Evolutionary conservation across 2,113 vertebrate genomes (phyloP).

Genomic region (Galbula dea): DNA sequence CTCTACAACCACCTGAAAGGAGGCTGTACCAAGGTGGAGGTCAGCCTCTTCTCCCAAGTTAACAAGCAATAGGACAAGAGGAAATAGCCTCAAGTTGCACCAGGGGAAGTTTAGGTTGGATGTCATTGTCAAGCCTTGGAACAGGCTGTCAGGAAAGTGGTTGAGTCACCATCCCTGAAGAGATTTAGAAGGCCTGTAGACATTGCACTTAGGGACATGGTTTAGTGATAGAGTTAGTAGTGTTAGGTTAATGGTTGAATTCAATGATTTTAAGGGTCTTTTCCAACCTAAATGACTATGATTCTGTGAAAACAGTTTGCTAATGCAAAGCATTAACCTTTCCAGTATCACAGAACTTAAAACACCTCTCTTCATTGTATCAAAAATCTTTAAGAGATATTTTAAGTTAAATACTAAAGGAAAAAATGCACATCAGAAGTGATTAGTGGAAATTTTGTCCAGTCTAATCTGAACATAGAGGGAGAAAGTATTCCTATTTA

Average conservation of each 20-base stretch:
- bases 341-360: background rate
- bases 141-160: background rate
- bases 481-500: background rate
- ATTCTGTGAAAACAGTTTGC: background rate
- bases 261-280: background rate
- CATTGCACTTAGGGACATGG: background rate
- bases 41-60: background rate
- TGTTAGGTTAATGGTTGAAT: background rate
- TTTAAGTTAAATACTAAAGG: background rate
- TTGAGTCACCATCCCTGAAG: background rate
- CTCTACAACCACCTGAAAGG: background rate
- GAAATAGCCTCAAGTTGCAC: background rate
- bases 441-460: background rate
- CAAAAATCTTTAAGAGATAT: background rate
- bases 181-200: background rate
- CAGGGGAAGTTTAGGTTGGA: background rate
- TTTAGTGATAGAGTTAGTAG: background rate
- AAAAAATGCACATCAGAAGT: background rate
- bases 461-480: background rate
- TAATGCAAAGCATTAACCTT: background rate
- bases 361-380: background rate
- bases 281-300: background rate
- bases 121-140: too few species aligned
- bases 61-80: background rate
- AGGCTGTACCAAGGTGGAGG: rapidly evolving